Base-by-base conservation (phyloP, 2,113 vertebrate species). In the Salvelinus alpinus region DNA sequence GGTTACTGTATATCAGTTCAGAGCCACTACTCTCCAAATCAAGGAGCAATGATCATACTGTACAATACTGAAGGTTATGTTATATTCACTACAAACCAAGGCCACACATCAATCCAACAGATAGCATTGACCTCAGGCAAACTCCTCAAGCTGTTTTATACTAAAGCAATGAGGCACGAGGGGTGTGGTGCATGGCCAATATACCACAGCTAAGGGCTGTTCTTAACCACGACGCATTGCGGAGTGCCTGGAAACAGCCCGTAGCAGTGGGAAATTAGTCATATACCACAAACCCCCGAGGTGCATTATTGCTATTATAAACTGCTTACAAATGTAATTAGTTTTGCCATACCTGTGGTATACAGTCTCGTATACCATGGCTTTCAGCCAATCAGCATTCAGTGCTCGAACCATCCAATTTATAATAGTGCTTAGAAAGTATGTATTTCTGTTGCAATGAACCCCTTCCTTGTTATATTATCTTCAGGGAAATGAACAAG, bases 401-500 rank as follows among this genome's bases (percentile, higher is more conserved):
- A 44, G 38, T 11, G 38, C 9, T 44, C 9, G 2, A 44, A 44
- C 38, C 38, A 44, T 9, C 38, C 38, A 44, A 9, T 44, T 44
- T 44, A 11, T 12, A 44, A 44, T 34, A 34, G 9, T 22, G 13
- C 8, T 16, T 24, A 62, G 7, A 62, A n/a, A 62, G 2, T n/a
- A 8, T 22, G 38, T 62, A 27, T 31, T 65, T 6, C 22, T 24
- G 24, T 24, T 65, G 13, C 14, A 25, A 27, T 27, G 5, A 68
- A 20, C 29, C 18, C 29, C 76, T 44, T 83, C 1, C 64, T 71
- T 82, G 2, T 74, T 64, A 48, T 38, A 25, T 27, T 64, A 12
- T 81, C 34, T 85, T 0, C 81, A 99, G 97, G 88, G 97, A 99
- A 93, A 96, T 96, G 87, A 99, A 99, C 89, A 99, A 97, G 86